These are phyloP conservation scores for Hemicentrotus pulcherrimus DNA, from an alignment of 35 echinoderm and acorn worm species.

Conservation along the genomic window DNA sequence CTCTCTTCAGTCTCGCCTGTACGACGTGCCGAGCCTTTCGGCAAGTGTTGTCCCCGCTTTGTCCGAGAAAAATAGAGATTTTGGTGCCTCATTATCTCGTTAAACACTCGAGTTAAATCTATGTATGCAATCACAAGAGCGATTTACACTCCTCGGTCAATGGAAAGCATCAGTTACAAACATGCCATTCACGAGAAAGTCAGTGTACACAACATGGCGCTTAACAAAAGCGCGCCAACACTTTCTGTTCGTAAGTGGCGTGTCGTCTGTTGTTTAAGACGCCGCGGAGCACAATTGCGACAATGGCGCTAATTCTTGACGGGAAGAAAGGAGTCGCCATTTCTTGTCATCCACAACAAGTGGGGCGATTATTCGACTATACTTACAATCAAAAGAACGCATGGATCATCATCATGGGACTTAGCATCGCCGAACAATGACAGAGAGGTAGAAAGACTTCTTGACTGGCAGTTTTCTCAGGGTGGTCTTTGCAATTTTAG, in stretches of 20 bases:
- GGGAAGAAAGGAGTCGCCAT: neutral
- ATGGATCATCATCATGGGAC: neutral
- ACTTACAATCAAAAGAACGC: neutral
- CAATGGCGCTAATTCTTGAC: neutral
- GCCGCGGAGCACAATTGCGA: neutral
- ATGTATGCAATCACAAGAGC: neutral
- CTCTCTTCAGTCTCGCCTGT: neutral
- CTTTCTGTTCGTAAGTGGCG: neutral
- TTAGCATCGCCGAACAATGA: neutral
- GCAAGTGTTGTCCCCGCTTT: neutral
- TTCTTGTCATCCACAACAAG: neutral
- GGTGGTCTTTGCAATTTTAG: neutral
- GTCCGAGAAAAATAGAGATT: neutral
- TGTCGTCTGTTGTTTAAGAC: conserved; percentile 28
- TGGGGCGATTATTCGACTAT: neutral
- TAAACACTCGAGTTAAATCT: conserved; percentile 13
- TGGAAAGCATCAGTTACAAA: conserved; percentile 11
- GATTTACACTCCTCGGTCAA: neutral
- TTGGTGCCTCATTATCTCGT: neutral
- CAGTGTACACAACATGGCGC: conserved; percentile 30
- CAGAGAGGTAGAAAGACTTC: neutral
- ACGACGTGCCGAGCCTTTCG: neutral
- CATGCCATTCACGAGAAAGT: neutral
- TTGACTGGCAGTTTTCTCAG: conserved; percentile 14
- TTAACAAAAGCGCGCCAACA: conserved; percentile 33